Base-by-base conservation (phyloP, 2,113 vertebrate species). In the Motacilla tschutschensis region DNA sequence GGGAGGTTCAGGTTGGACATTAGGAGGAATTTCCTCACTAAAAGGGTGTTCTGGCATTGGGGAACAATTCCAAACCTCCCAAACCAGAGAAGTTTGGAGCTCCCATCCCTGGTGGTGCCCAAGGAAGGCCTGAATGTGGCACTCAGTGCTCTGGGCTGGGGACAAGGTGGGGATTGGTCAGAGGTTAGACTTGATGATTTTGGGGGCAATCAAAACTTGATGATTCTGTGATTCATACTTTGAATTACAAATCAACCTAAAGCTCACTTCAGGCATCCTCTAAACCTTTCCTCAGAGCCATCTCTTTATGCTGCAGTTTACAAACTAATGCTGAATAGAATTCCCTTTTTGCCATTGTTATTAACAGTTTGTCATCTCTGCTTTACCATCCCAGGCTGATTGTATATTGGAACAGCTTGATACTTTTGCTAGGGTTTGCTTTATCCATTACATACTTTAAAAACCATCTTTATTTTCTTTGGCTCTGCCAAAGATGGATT, bases 321-420 rank as follows among this genome's bases (percentile, higher is more conserved):
- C 63, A 90, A 92, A 82, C 24, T 48, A 55, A 48, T 90, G 44
- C 12, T 87, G 82, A 90, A 85, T 50, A 74, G 75, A 89, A 90
- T 57, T 83, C 76, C 38, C 18, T 71, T 87, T 92, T 92, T 67
- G 57, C 57, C 38, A 40, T 50, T 0, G 0, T 80, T 89, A 87
- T 77, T 77, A 92, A 63, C 69, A 74, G 28, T 92, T 89, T 89
- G 76, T 87, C 73, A 62, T 62, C 88, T 87, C 70, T 83, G 54
- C 72, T 85, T 85, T 87, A 63, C 74, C 67, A 73, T 55, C 72
- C 44, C 53, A 75, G 88, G 67, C 64, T 20, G 5, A 70, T 79
- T 79, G 31, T 41, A 51, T 48, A 57, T 80, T 93, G 70, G 65
- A 69, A 54, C 21, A 64, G 57, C 33, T 31, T 83, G 82, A 57